phyloP scores from a whole-genome alignment of 2,113 vertebrate species.

The Prinia subflava region DNA sequence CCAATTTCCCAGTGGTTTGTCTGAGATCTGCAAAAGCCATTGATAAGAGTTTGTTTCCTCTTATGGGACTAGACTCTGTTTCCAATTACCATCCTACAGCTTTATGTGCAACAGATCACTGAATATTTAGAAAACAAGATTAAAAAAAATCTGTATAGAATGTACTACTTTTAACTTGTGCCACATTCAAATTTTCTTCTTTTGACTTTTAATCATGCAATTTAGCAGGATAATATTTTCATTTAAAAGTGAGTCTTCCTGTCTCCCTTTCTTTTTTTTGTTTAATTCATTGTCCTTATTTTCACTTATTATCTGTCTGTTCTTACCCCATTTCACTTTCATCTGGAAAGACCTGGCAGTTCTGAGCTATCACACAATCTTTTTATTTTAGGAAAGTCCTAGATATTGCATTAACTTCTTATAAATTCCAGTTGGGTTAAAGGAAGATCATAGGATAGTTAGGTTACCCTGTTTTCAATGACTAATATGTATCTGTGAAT shows the following conservation, averaged over 20 bases:
- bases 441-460: background rate
- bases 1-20: background rate
- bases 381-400: background rate
- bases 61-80: background rate
- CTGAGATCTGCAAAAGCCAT: constrained; percentile 35
- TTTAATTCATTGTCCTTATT: background rate
- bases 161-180: background rate
- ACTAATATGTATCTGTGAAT: background rate
- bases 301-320: background rate
- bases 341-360: background rate
- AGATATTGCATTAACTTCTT: background rate
- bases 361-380: background rate
- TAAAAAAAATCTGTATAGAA: background rate
- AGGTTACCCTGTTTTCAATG: background rate
- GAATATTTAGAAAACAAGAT: constrained; percentile 2
- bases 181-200: background rate
- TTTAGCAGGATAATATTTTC: constrained; percentile 4
- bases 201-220: background rate
- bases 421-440: background rate
- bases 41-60: constrained; percentile 44
- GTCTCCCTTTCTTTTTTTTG: background rate
- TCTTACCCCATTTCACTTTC: background rate
- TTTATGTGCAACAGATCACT: constrained; percentile 31
- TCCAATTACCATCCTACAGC: constrained; percentile 10
- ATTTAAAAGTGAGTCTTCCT: background rate